Base-by-base conservation (phyloP, 2,113 vertebrate species). In the Alethe castanea region DNA sequence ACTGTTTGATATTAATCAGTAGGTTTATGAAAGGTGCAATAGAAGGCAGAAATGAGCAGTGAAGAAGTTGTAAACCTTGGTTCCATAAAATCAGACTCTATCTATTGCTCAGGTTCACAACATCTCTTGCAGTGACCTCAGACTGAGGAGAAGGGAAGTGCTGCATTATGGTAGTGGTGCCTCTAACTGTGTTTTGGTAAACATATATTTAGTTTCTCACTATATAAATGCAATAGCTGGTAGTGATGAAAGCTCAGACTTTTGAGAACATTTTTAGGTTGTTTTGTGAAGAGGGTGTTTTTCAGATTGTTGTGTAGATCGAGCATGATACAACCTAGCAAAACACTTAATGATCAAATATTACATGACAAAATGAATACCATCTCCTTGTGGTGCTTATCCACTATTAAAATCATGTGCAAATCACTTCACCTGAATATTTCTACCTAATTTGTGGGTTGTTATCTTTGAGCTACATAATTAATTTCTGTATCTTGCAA, bases 1-100 rank as follows among this genome's bases (percentile, higher is more conserved):
- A 96, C 98, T 97, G 97, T 97, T 98, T 98, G 97, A 97, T 98
- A 98, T 98, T 98, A 98, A 98, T 98, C 98, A 98, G 97, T 78
- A 78, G 95, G 97, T 98, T 98, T 98, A 98, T 98, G 97, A 98
- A 98, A 98, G 98, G 97, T 98, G 87, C 69, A 97, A 86, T 33
- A 77, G 91, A 88, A 95, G 93, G 97, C 95, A 98, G 96, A 97
- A 98, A 96, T 76, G 97, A 98, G 96, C 28, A 89, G 92, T 54
- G 95, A 94, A 97, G 97, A 95, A 95, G 94, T 95, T 97, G 97
- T 97, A 98, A 98, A 97, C 97, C 91, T 95, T 90, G 87, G 80
- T 80, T 97, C 92, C 33, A 86, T 97, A 96, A 98, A 98, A 97
- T 83, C 79, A 57, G 57, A 12, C 47, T 94, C 40, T 93, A 52